Conservation (phyloP, 2,888 invertebrate species). For the Bombylius discolor region DNA sequence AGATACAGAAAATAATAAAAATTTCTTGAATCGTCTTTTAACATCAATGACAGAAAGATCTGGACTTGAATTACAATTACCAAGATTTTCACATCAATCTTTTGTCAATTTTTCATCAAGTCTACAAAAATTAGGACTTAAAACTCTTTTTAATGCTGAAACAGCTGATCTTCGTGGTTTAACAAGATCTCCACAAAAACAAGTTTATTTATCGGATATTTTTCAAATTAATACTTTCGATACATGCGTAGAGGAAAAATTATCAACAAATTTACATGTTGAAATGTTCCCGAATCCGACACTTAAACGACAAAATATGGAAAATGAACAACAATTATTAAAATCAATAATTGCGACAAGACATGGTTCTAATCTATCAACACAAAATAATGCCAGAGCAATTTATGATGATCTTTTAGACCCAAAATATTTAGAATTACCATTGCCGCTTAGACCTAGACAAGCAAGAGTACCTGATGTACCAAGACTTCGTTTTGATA, state of each 20-base stretch:
- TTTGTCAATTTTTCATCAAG: constrained; percentile 68
- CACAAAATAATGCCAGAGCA: constrained; percentile 51
- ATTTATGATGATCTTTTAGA: constrained; percentile 53
- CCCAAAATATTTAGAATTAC: constrained; percentile 42
- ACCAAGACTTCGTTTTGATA: constrained; percentile 67
- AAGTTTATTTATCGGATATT: constrained; percentile 71
- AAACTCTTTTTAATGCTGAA: constrained; percentile 60
- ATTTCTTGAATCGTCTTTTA: constrained; percentile 60
- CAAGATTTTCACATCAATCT: constrained; percentile 70
- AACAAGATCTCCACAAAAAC: constrained; percentile 61
- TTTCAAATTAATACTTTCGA: constrained; percentile 72
- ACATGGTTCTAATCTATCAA: constrained; percentile 30
- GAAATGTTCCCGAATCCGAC: constrained; percentile 69
- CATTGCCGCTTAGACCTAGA: constrained; percentile 54
- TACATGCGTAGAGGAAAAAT: constrained; percentile 62
- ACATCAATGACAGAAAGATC: constrained; percentile 60
- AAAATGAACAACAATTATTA: constrained; percentile 18
- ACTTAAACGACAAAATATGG: constrained; percentile 39
- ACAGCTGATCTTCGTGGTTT: constrained; percentile 72
- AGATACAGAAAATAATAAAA: constrained; percentile 50
- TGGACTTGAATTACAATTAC: constrained; percentile 70
- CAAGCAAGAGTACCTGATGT: constrained; percentile 58
- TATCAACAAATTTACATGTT: constrained; percentile 62
- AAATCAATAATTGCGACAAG: constrained; percentile 16
- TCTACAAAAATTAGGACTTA: constrained; percentile 66